Evolutionary conservation across 1,140 invertebrate species (phyloP).

Genomic region (Hylyphantes graminicola): DNA sequence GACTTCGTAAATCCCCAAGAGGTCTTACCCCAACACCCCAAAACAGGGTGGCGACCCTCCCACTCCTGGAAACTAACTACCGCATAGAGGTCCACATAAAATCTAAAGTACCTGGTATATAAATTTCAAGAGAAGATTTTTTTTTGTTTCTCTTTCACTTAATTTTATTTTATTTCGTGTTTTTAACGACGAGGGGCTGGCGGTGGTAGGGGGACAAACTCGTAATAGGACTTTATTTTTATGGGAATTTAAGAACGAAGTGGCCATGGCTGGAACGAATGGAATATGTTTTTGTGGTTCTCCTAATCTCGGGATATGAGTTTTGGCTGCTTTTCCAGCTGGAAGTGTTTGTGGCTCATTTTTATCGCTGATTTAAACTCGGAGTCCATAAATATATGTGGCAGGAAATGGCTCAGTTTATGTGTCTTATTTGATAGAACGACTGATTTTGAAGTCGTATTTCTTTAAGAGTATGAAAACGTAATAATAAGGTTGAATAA

Average conservation of each 20-base stretch:
- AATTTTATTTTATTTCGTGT: constrained; percentile 48
- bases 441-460: no score
- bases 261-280: background rate
- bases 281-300: constrained; percentile 29
- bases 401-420: no score
- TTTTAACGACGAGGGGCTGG: constrained; percentile 24
- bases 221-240: constrained; percentile 24
- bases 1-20: constrained; percentile 28
- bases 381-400: no score
- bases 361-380: no score
- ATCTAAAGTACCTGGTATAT: constrained; percentile 46
- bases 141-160: constrained; percentile 38
- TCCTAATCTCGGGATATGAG: background rate
- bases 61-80: constrained; percentile 28
- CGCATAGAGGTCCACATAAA: constrained; percentile 43
- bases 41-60: background rate
- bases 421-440: no score
- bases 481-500: no score
- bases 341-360: no score
- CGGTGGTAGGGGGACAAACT: background rate
- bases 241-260: constrained; percentile 43
- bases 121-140: no score
- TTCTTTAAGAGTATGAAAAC: no score
- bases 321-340: background rate
- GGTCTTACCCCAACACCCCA: background rate